Conservation (phyloP, 2,888 invertebrate species). For the Perizoma flavofasciatum region DNA sequence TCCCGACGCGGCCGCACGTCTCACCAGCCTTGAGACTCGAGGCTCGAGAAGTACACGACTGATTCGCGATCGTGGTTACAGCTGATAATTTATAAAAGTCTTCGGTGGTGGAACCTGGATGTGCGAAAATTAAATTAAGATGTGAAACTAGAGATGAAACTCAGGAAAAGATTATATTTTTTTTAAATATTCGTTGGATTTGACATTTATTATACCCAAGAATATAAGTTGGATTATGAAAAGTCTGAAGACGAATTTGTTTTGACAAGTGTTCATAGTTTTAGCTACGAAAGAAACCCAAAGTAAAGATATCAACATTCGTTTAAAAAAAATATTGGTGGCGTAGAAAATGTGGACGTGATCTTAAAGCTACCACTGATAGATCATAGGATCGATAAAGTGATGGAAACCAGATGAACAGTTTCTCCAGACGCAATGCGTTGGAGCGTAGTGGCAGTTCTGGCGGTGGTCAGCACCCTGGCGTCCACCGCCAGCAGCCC, state of each 20-base stretch:
- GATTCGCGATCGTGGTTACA: constrained; percentile 13
- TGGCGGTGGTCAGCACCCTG: constrained; percentile 43
- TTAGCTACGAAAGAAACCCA: background rate
- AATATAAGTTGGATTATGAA: background rate
- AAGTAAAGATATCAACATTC: too few relatives aligned
- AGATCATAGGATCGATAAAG: background rate
- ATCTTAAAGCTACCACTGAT: constrained; percentile 1
- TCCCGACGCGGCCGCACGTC: constrained; percentile 49
- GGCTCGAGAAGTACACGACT: background rate
- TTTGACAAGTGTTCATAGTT: constrained; percentile 7
- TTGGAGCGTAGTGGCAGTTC: constrained; percentile 53
- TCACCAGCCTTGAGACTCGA: constrained; percentile 3
- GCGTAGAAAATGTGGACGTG: constrained; percentile 15
- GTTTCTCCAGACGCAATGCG: constrained; percentile 49
- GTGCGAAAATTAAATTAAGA: background rate
- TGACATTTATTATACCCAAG: background rate
- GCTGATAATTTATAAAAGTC: constrained; percentile 1
- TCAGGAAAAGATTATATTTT: background rate
- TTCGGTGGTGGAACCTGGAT: background rate
- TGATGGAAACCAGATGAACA: constrained; percentile 44
- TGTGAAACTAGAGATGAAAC: background rate
- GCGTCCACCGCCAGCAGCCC: constrained; percentile 46
- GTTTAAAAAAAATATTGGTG: too few relatives aligned
- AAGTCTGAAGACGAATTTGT: constrained; percentile 4
- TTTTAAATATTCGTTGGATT: background rate